These are phyloP conservation scores for Amphiprion clarkii DNA, from an alignment of 2,797 vertebrate species.

Conservation along the genomic window DNA sequence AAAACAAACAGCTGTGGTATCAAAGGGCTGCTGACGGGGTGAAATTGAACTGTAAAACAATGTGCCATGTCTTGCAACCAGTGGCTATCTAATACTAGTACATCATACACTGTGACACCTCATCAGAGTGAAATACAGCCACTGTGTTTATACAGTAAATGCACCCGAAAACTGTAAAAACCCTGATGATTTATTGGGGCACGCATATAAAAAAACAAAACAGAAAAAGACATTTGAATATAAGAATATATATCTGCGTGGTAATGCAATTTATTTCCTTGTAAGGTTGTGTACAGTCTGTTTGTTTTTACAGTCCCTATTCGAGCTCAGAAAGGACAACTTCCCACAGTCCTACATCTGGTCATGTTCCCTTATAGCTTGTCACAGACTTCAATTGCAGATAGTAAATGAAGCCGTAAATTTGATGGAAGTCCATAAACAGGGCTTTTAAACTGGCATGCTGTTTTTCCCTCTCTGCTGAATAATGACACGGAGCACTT, in stretches of 20 bases:
- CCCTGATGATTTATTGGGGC: constrained; percentile 10
- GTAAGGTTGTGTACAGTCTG: constrained; percentile 14
- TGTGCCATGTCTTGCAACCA: constrained; percentile 56
- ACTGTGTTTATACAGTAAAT: constrained; percentile 44
- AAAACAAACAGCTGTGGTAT: constrained; percentile 80
- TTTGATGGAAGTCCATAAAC: constrained; percentile 77
- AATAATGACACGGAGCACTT: constrained; percentile 68
- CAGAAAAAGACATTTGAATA: neutral
- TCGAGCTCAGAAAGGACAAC: constrained; percentile 29
- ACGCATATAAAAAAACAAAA: constrained; percentile 29
- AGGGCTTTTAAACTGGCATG: constrained; percentile 71
- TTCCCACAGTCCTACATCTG: constrained; percentile 36
- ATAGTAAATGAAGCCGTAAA: constrained; percentile 77
- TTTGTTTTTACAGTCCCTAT: constrained; percentile 51
- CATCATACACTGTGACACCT: constrained; percentile 73
- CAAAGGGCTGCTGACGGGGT: constrained; percentile 73
- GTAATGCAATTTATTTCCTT: constrained; percentile 46
- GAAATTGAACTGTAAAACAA: constrained; percentile 82
- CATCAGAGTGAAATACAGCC: constrained; percentile 68
- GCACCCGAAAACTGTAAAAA: constrained; percentile 49
- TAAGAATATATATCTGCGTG: constrained; percentile 11
- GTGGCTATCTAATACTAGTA: constrained; percentile 64
- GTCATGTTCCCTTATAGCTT: constrained; percentile 64
- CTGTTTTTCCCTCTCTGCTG: constrained; percentile 67
- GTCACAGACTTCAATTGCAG: constrained; percentile 73